phyloP scores from a whole-genome alignment of 2,797 vertebrate genomes.

The Pelochelys cantorii region DNA sequence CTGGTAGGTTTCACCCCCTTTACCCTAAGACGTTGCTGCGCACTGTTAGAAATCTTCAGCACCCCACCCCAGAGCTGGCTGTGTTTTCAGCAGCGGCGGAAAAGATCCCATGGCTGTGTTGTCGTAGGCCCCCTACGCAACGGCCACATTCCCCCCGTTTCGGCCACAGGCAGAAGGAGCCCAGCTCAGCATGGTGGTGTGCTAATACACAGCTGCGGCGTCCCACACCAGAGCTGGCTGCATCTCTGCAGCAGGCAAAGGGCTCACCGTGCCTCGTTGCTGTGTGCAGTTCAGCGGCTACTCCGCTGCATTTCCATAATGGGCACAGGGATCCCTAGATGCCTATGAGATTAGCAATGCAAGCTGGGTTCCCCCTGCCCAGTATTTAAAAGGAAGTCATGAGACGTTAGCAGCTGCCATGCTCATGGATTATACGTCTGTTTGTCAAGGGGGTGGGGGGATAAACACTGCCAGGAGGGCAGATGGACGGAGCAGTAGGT shows the following conservation, averaged over 20 bases:
- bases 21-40: background rate
- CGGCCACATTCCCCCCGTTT: too few relatives aligned
- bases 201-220: background rate
- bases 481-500: background rate
- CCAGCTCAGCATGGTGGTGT: background rate
- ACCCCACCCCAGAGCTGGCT: background rate
- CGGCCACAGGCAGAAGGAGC: too few relatives aligned
- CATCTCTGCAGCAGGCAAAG: background rate
- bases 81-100: background rate
- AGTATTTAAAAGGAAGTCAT: background rate
- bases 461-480: background rate
- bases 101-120: background rate
- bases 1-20: background rate
- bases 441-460: background rate
- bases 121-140: too few relatives aligned
- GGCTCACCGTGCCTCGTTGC: background rate
- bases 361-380: background rate
- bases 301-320: background rate
- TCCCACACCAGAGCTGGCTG: background rate
- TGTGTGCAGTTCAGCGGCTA: too few relatives aligned
- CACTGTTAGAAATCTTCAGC: background rate
- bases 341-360: background rate
- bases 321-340: background rate
- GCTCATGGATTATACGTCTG: background rate
- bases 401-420: background rate